Base-by-base conservation (phyloP, 2,888 invertebrate genomes). In the Argyra leucocephala region DNA sequence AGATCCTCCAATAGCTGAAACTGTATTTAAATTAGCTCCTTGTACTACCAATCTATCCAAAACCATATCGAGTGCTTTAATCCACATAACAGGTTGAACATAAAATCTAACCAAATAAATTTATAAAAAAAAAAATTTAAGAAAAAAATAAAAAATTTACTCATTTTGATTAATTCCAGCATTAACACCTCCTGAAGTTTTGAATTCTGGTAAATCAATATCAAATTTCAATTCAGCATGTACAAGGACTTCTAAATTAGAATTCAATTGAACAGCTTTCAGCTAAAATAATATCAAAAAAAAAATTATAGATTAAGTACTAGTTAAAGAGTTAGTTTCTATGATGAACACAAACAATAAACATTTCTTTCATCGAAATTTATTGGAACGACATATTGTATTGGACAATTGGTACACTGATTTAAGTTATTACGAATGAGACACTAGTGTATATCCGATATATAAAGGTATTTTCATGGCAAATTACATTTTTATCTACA, bases 21-120 rank as follows among this genome's bases (percentile, higher is more conserved):
- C 87, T 69, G 85, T 86, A 22, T 87, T 85, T 74, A 96, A 91
- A 77, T 93, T 91, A 0, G 91, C 90, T 10, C 91, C 92, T 64
- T 86, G 86, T 3, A 90, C 85, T 37, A 90, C 85, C 37, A 97
- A 82, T 67, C 89, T 86, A 76, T 93, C 92, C 81, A 98, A 82
- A 3, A 95, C 85, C 82, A 96, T 87, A 75, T 98, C 97, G 61
- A 97, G 76, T 0, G 96, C 95, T 81, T 96, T 95, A 9, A 98
- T 88, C 96, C 96, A 98, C 88, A 98, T 90, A 26, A 91, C 81
- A 0, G 93, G 88, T 1, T 96, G 96, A 1, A 90, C 90, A 61
- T 88, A 88, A 70, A 89, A 89, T 76, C 85, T 85, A 15, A 12
- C 62, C 24, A 10, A 22, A 64, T 21, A 64, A 26, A 2, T 5